Conservation (phyloP, 30 jellyfish, hydroid and myxozoan genomes). For the Hydractinia symbiolongicarpus region DNA sequence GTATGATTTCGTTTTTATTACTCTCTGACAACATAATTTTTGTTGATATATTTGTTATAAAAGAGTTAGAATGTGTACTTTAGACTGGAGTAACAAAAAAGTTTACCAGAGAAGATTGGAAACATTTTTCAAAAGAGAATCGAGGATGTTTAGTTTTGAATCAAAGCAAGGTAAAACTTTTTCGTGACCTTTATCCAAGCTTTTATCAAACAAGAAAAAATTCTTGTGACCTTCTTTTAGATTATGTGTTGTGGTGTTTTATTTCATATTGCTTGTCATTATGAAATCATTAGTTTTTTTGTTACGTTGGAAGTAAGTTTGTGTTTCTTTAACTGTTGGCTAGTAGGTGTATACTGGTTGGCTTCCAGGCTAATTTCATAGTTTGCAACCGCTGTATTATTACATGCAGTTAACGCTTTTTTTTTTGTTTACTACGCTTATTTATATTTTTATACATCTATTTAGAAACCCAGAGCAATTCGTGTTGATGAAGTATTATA, state of each 20-base stretch:
- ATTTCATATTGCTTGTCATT: no score
- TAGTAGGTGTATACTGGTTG: no score
- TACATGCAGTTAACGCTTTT: no score
- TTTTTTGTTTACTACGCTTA: no score
- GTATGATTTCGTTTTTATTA: neutral
- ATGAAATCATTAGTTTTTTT: no score
- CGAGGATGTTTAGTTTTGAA: slow-evolving; percentile 20
- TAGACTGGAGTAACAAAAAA: neutral
- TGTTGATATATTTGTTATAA: neutral
- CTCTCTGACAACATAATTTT: no score
- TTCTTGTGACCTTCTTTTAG: neutral
- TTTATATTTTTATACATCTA: no score
- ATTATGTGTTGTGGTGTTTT: neutral
- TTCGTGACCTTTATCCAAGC: neutral
- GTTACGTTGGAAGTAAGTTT: no score
- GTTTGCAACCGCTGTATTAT: no score
- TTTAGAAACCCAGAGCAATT: neutral
- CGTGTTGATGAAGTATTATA: neutral
- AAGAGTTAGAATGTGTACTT: neutral
- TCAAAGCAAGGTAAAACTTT: slow-evolving; percentile 6
- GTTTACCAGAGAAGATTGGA: slow-evolving; percentile 13
- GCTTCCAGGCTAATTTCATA: no score
- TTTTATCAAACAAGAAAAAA: neutral
- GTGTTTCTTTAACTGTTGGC: no score
- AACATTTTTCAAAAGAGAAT: neutral